Evolutionary conservation across 2,888 invertebrate genomes (phyloP), one percentile per base, ranked within the genome.

Genomic region (Nephrotoma guestfalica): DNA sequence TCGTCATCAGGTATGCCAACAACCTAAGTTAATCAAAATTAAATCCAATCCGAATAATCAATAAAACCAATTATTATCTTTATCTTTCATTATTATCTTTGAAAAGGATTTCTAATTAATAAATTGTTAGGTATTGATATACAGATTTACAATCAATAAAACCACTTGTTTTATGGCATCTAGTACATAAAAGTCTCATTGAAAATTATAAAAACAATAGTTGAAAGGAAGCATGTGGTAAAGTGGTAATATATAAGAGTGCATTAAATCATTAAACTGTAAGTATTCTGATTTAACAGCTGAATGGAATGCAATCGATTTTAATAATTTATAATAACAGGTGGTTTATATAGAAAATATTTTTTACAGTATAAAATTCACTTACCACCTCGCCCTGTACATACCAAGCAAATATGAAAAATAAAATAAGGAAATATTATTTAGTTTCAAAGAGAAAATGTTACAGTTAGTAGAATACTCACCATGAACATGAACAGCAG

Each of bases 401-500:
- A 87, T 30, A 41, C 15, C 47, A 47, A 11, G 5, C 41, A 41
- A 18, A 6, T 40, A 84, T 41, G 41, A 41, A 84, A 84, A 42
- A 84, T 0, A 84, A 84, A 41, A 5, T 41, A 84, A 84, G 4
- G n/a, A 30, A 30, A 9, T 71, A 71, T 30, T 30, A 2, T 30
- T 30, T 71, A 30, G 9, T 71, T 71, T n/a, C 30, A 30, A 15
- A n/a, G 5, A 51, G 2, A 51, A 51, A 18, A 15, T 57, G n/a
- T 51, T 51, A 1, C 15, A 51, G 6, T 15, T 15, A 51, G 6
- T 15, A 51, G 30, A 51, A 15, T 0, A 91, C 92, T 92, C 91
- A 94, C 94, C 94, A 94, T 90, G 94, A 94, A 91, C 94, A 95
- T 91, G 94, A 94, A 90, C 94, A 95, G 90, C 94, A 94, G 93